Base-by-base conservation (phyloP, 2,797 vertebrate genomes). In the Rallus crepitans region DNA sequence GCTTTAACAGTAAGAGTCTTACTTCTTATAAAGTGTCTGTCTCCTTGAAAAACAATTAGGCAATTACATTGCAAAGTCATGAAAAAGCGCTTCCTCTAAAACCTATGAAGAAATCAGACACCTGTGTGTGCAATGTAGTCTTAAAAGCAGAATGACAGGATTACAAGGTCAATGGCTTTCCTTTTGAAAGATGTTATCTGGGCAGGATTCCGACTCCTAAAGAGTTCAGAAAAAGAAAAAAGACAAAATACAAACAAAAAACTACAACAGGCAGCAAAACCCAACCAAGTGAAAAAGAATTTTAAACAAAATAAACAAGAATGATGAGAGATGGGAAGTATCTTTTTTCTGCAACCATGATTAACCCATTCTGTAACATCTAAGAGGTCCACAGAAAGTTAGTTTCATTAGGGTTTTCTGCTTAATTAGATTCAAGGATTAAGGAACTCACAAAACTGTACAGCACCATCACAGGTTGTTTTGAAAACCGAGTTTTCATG, bases 71-170 rank as follows among this genome's bases (percentile, higher is more conserved):
- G 69, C 80, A 84, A 91, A 94, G 66, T 91, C 82, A 94, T 90
- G 85, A 93, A 90, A 94, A 96, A 82, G 18, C 81, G 70, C 73
- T 94, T 95, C 82, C 82, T 96, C 42, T 87, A 76, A 94, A 96
- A 88, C 66, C 61, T 87, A 75, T 40, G 48, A 93, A 96, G 92
- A 94, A 94, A 96, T 82, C 55, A 82, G 91, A 91, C 77, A 94
- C 87, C 87, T 90, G 82, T 37, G 45, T 42, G 48, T 68, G 64
- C 81, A 82, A 81, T n/a, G 27, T 24, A 75, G 37, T 79, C 84
- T 82, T 79, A 69, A 90, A 88, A 96, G 64, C 28, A 93, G 90
- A 94, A 87, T 84, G 88, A 66, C 73, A 89, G 83, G 52, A 93
- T 87, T 90, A 87, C 80, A 95, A 94, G 82, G 82, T 95, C 88